Conservation (phyloP, 2,888 invertebrate genomes). For the Balanococcus diminutus region DNA sequence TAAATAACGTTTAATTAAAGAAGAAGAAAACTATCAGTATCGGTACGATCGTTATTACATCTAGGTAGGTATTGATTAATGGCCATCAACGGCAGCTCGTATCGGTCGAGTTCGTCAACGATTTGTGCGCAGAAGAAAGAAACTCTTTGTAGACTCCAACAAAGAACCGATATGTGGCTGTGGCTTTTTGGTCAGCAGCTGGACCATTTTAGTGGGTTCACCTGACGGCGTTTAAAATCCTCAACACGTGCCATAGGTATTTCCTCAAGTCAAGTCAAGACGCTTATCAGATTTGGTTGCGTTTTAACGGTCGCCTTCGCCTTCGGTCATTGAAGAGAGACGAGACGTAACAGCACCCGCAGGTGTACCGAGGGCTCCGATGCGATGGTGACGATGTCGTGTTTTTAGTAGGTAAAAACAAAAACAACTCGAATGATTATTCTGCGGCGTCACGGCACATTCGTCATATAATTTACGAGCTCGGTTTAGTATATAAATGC, state of each 20-base stretch:
- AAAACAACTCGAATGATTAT: neutral
- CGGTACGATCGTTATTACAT: neutral
- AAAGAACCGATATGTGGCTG: too few species aligned
- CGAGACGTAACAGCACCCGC: neutral
- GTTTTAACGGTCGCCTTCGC: neutral
- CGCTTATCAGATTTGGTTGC: neutral
- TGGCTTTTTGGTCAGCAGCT: neutral
- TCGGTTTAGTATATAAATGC: neutral
- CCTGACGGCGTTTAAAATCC: neutral
- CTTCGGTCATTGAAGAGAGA: neutral
- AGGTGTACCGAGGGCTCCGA: neutral
- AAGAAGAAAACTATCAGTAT: neutral
- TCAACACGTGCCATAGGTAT: constrained; percentile 14
- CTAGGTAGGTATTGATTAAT: neutral
- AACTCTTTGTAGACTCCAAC: neutral
- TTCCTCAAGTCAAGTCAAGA: neutral
- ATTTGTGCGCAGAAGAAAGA: neutral
- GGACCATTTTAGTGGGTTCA: neutral
- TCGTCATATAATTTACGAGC: constrained; percentile 19
- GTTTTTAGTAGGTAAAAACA: neutral
- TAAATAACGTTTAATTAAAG: neutral
- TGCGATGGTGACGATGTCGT: neutral
- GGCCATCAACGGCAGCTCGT: neutral
- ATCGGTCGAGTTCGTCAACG: neutral
- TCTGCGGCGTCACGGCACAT: constrained; percentile 3